phyloP scores from a whole-genome alignment of 1,140 invertebrate genomes.

The Brachionus rotundiformis region DNA sequence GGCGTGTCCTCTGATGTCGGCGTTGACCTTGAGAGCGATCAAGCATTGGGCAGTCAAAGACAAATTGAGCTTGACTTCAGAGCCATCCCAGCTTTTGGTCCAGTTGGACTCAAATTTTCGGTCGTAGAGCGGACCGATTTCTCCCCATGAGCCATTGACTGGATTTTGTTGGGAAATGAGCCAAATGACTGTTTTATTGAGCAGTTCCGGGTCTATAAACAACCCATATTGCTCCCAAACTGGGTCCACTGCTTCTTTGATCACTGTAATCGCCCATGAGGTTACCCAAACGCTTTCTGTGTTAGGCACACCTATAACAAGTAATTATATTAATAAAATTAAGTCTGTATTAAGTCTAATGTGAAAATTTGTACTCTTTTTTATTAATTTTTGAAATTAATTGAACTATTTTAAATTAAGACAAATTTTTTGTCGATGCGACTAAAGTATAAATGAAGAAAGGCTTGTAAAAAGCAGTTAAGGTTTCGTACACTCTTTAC shows the following conservation, averaged over 20 bases:
- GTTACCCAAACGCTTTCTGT: conserved; percentile 56
- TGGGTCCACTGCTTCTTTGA: conserved; percentile 58
- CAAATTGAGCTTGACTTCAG: conserved; percentile 46
- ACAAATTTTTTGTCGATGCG: no score
- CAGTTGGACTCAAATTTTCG: conserved; percentile 56
- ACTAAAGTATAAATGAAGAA: no score
- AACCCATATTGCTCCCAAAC: conserved; percentile 60
- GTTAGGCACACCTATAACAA: background rate
- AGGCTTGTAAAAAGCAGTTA: no score
- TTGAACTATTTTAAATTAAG: no score
- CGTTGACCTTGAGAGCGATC: conserved; percentile 54
- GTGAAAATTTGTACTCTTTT: no score
- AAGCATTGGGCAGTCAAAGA: conserved; percentile 52
- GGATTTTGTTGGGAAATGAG: conserved; percentile 58
- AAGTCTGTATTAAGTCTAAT: no score
- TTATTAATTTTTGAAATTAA: no score
- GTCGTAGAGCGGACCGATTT: conserved; percentile 56
- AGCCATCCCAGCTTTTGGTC: background rate
- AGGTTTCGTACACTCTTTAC: no score
- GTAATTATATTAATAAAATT: no score
- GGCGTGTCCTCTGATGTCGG: conserved; percentile 58
- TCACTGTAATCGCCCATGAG: conserved; percentile 60
- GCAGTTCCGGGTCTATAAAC: conserved; percentile 59
- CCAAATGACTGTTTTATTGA: conserved; percentile 59
- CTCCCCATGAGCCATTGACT: conserved; percentile 59